Evolutionary conservation across 2,113 vertebrate genomes (phyloP).

Genomic region (Eurystomus gularis): DNA sequence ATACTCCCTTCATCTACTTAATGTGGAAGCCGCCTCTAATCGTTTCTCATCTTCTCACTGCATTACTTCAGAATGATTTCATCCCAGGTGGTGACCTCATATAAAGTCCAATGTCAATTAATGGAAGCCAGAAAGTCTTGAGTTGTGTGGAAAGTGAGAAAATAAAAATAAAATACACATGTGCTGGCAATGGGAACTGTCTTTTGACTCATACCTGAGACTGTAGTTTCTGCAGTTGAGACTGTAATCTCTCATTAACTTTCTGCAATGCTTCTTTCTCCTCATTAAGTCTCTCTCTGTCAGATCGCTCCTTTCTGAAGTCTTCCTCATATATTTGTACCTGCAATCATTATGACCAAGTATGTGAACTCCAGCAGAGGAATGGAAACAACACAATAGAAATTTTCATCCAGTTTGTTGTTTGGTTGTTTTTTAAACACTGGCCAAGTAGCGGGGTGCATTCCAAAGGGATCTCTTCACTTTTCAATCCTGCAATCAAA

Average conservation of each 20-base stretch:
- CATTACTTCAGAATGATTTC: conserved; percentile 70
- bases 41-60: conserved; percentile 29
- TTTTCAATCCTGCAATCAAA: not conserved
- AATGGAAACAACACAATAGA: not conserved
- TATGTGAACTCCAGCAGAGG: not conserved
- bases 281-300: conserved; percentile 73
- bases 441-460: not conserved
- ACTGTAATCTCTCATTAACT: conserved; percentile 57
- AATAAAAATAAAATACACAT: conserved; percentile 41
- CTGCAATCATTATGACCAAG: conserved; percentile 22
- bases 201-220: conserved; percentile 67
- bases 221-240: conserved; percentile 58
- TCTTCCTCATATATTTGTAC: conserved; percentile 80
- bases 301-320: conserved; percentile 76
- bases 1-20: conserved; percentile 28
- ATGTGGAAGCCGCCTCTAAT: conserved; percentile 36
- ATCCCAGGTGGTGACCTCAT: conserved; percentile 59
- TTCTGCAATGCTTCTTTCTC: conserved; percentile 73
- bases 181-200: conserved; percentile 4
- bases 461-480: not conserved
- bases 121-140: conserved; percentile 46
- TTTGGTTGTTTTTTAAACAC: not conserved
- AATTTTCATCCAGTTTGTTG: not conserved
- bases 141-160: conserved; percentile 31
- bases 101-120: conserved; percentile 56